These are phyloP conservation scores for Drosophila meridionalis DNA, from an alignment of 2,888 invertebrate species.

Conservation along the genomic window DNA sequence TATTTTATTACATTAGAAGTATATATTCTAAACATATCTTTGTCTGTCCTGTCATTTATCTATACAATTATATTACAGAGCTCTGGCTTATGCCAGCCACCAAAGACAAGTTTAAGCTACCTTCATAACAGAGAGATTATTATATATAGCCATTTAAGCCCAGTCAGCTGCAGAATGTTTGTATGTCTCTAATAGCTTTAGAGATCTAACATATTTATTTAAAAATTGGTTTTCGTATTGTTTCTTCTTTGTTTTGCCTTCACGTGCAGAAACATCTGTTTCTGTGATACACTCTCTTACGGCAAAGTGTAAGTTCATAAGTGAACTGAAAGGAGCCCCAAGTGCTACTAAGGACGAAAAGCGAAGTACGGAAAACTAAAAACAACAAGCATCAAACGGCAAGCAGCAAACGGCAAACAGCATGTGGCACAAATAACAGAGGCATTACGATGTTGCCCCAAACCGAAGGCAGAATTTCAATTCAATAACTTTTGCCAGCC, in stretches of 20 bases:
- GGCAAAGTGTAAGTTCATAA: slow-evolving; percentile 38
- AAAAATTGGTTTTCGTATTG: neutral
- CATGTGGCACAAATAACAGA: slow-evolving; percentile 37
- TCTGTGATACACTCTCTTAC: neutral
- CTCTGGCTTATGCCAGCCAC: neutral
- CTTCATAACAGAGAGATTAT: neutral
- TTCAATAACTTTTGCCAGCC: slow-evolving; percentile 66
- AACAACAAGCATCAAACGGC: slow-evolving; percentile 1
- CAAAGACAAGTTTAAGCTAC: neutral
- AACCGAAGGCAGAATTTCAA: slow-evolving; percentile 51
- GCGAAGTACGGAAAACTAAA: slow-evolving; percentile 12
- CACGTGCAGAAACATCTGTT: slow-evolving; percentile 6
- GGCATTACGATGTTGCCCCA: slow-evolving; percentile 49
- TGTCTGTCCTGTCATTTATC: neutral
- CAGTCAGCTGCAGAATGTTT: neutral
- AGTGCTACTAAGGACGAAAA: slow-evolving; percentile 27
- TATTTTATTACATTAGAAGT: no score
- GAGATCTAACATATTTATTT: neutral
- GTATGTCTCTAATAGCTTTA: neutral
- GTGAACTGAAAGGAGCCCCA: slow-evolving; percentile 13
- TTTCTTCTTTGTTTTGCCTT: neutral
- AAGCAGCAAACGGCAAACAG: slow-evolving; percentile 2
- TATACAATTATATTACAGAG: neutral
- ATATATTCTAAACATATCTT: no score
- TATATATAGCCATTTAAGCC: neutral